These are phyloP conservation scores for Natator depressus DNA, from an alignment of 2,113 vertebrate species.

Conservation along the genomic window DNA sequence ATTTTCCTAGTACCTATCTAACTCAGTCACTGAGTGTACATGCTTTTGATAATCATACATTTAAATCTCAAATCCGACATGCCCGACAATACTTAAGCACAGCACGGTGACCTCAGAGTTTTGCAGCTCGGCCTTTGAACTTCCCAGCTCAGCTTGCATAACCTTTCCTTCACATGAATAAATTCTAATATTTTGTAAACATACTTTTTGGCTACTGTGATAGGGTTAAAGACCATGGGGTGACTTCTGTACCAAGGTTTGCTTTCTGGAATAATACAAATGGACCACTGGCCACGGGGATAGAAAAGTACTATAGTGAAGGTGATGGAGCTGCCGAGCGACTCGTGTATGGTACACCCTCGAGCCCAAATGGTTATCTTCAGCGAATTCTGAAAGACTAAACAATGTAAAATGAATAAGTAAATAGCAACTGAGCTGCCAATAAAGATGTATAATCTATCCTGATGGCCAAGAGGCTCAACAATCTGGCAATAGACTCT, in stretches of 20 bases:
- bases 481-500: too few species aligned
- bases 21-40: not conserved
- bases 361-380: not conserved
- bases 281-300: not conserved
- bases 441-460: not conserved
- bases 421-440: not conserved
- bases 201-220: not conserved
- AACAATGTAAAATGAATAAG: not conserved
- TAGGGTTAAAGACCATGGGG: not conserved
- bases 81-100: not conserved
- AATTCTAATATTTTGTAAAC: not conserved
- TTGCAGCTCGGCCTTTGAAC: not conserved
- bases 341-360: not conserved
- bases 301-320: not conserved
- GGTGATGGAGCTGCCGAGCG: not conserved
- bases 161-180: not conserved
- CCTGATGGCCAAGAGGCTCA: not conserved
- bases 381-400: not conserved
- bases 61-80: not conserved
- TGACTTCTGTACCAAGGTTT: not conserved
- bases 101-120: not conserved
- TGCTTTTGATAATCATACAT: not conserved
- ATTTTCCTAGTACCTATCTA: not conserved
- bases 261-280: not conserved
- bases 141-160: not conserved